phyloP scores from a whole-genome alignment of 2,888 invertebrate species.

The Asteroscopus sphinx region DNA sequence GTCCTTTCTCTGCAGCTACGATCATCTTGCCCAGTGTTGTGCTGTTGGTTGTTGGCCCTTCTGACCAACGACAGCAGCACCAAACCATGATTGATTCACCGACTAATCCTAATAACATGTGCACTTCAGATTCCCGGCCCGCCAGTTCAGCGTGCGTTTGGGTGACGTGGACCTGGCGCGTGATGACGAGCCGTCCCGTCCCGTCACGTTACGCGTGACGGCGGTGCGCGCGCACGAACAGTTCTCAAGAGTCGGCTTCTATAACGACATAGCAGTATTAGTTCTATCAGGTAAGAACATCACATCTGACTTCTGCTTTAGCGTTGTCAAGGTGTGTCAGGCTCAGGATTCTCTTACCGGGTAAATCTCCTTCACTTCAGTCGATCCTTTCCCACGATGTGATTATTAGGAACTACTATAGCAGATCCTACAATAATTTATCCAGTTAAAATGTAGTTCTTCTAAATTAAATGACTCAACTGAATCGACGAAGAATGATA shows the following conservation, averaged over 20 bases:
- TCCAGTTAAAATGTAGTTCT: no score
- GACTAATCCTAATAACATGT: background rate
- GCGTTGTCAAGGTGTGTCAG: no score
- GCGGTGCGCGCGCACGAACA: slow-evolving; percentile 95
- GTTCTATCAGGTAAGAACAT: slow-evolving; percentile 90
- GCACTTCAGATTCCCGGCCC: slow-evolving; percentile 93
- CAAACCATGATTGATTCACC: background rate
- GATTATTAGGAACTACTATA: no score
- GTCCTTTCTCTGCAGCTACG: no score
- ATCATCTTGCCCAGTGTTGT: no score
- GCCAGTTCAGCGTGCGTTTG: slow-evolving; percentile 96
- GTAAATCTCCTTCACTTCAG: background rate
- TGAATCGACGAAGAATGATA: no score
- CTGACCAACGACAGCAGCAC: background rate
- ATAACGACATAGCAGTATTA: slow-evolving; percentile 97
- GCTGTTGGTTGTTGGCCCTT: no score
- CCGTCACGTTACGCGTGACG: slow-evolving; percentile 94
- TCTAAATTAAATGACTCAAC: no score
- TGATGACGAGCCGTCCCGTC: slow-evolving; percentile 95
- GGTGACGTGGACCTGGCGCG: slow-evolving; percentile 96
- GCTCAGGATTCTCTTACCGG: background rate
- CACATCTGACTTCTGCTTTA: no score
- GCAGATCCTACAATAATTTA: no score
- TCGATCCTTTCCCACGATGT: no score
- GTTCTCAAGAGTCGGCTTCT: slow-evolving; percentile 97